Conservation (phyloP, 2,888 invertebrate genomes). For the Beris morrisii region DNA sequence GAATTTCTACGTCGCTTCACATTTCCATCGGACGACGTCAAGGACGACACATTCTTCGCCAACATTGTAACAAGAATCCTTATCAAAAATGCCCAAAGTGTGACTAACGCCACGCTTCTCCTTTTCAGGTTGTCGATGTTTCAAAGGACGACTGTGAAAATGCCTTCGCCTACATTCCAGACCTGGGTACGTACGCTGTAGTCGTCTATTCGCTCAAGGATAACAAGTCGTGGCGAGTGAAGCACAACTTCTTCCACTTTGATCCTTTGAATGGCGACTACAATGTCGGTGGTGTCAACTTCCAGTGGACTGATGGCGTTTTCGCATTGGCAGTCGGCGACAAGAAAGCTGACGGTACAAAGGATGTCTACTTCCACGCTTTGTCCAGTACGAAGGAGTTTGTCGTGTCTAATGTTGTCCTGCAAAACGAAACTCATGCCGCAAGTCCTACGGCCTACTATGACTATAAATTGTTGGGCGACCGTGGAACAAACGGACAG, state of each 20-base stretch:
- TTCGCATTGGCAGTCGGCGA: constrained; percentile 73
- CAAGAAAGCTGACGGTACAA: constrained; percentile 61
- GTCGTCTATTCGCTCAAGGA: constrained; percentile 75
- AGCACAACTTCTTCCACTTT: constrained; percentile 82
- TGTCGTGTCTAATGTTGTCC: constrained; percentile 71
- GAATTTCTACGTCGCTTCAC: constrained; percentile 68
- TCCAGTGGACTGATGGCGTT: constrained; percentile 85
- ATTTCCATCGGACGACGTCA: constrained; percentile 68
- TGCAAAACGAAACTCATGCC: constrained; percentile 73
- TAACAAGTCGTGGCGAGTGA: constrained; percentile 76
- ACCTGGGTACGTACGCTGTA: constrained; percentile 73
- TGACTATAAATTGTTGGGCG: constrained; percentile 71
- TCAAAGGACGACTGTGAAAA: constrained; percentile 70
- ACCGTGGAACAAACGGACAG: constrained; percentile 71
- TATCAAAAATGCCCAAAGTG: not conserved
- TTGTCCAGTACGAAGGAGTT: constrained; percentile 80
- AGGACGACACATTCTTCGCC: constrained; percentile 77
- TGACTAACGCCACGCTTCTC: not conserved
- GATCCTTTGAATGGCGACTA: constrained; percentile 78
- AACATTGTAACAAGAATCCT: constrained; percentile 66
- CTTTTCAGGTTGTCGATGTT: constrained; percentile 67
- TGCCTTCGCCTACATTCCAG: constrained; percentile 77
- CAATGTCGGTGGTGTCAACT: constrained; percentile 75
- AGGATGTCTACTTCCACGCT: constrained; percentile 80
- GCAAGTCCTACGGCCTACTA: constrained; percentile 68